Percentiles rank a stretch among this genome's conserved stretches.
These are phyloP conservation scores for Sebastes kiyomatsui DNA, from an alignment of 2,797 vertebrate genomes.

Conservation along the genomic window DNA sequence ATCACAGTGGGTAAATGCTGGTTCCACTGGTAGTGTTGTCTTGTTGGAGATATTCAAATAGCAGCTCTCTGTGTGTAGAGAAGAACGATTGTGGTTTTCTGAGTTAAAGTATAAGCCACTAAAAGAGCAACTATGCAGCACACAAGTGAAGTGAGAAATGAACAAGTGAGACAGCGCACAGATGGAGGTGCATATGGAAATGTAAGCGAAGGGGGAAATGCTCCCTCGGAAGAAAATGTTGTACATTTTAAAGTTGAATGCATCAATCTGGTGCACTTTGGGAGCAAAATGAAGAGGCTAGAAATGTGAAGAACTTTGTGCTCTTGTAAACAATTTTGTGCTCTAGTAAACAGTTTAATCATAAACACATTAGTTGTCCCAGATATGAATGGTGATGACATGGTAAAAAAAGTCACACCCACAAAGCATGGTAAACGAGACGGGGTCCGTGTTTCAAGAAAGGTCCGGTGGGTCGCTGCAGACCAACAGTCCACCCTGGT, in stretches of 20 bases:
- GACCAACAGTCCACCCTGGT: not conserved
- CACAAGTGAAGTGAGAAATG: not conserved
- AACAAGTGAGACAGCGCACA: conserved; percentile 11
- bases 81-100: not conserved
- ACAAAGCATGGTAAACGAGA: not conserved
- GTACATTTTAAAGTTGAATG: not conserved
- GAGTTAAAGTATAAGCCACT: not conserved
- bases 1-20: not conserved
- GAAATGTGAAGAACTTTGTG: not conserved
- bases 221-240: not conserved
- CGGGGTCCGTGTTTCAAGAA: not conserved
- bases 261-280: not conserved
- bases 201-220: not conserved
- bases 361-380: not conserved
- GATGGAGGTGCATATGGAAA: conserved; percentile 38
- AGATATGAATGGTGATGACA: not conserved
- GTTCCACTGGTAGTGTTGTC: not conserved
- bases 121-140: not conserved
- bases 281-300: not conserved
- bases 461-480: not conserved
- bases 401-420: not conserved
- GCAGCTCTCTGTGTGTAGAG: not conserved
- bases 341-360: not conserved
- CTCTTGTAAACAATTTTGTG: not conserved
- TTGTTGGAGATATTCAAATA: not conserved